Percentiles rank a stretch among this genome's conserved stretches.
Evolutionary conservation across 2,888 invertebrate species (phyloP).

Genomic region (Arge pagana): DNA sequence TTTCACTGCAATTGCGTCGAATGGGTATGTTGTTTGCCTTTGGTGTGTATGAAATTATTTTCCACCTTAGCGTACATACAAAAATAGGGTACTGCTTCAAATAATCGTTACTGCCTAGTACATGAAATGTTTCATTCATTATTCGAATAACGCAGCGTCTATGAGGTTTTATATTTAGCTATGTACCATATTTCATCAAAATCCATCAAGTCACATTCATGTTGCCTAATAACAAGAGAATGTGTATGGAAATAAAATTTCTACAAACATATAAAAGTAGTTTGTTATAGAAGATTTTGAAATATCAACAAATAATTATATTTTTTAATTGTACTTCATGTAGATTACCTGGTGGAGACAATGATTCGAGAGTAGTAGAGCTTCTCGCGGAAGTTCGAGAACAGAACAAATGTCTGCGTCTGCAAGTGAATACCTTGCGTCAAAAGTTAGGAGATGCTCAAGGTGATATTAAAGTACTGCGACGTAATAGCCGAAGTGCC

Average conservation of each 20-base stretch:
- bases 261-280: background rate
- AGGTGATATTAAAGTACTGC: constrained; percentile 71
- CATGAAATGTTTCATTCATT: no score
- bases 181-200: no score
- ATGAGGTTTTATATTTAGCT: no score
- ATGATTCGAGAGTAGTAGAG: constrained; percentile 43
- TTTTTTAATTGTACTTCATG: no score
- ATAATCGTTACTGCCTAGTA: no score
- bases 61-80: no score
- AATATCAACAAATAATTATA: background rate
- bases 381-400: constrained; percentile 58
- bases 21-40: constrained; percentile 34
- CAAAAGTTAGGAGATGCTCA: constrained; percentile 73
- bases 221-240: no score
- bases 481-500: constrained; percentile 56
- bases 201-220: no score
- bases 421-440: constrained; percentile 71
- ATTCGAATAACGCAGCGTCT: no score
- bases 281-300: background rate
- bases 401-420: constrained; percentile 61
- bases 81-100: no score
- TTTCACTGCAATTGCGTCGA: constrained; percentile 33
- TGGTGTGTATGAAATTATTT: no score
- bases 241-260: background rate
- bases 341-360: no score